These are phyloP conservation scores for Papilio protenor DNA, from an alignment of 2,888 invertebrate genomes.

Conservation along the genomic window DNA sequence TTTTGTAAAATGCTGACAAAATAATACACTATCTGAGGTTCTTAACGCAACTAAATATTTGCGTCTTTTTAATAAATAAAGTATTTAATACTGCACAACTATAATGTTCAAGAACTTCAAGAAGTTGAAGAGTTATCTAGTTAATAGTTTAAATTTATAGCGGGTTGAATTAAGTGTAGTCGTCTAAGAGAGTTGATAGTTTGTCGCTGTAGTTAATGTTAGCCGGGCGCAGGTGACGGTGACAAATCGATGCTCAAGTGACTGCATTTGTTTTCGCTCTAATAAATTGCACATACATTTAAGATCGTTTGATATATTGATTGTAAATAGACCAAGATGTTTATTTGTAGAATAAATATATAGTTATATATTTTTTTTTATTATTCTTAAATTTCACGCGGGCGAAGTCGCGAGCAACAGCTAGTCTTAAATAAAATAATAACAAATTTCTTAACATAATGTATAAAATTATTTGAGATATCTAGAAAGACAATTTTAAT, in stretches of 20 bases:
- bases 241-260: slow-evolving; percentile 13
- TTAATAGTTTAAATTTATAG: slow-evolving; percentile 18
- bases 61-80: too few species aligned
- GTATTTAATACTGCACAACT: too few species aligned
- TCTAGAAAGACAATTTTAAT: neutral
- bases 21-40: too few species aligned
- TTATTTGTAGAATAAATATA: too few species aligned
- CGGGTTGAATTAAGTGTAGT: slow-evolving; percentile 11
- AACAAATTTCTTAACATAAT: neutral
- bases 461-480: neutral
- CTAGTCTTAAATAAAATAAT: too few species aligned
- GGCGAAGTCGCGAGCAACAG: too few species aligned
- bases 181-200: slow-evolving; percentile 26
- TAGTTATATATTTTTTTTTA: too few species aligned
- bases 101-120: neutral
- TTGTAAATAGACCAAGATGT: neutral
- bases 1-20: too few species aligned
- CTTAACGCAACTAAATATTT: too few species aligned
- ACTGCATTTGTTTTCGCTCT: slow-evolving; percentile 5
- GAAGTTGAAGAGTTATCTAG: neutral
- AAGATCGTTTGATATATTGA: neutral
- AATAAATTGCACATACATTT: slow-evolving; percentile 5
- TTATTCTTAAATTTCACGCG: too few species aligned
- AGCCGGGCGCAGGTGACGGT: slow-evolving; percentile 23
- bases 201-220: slow-evolving; percentile 16